Base-by-base conservation (phyloP, 2,888 invertebrate genomes). In the Oscheius sp. region DNA sequence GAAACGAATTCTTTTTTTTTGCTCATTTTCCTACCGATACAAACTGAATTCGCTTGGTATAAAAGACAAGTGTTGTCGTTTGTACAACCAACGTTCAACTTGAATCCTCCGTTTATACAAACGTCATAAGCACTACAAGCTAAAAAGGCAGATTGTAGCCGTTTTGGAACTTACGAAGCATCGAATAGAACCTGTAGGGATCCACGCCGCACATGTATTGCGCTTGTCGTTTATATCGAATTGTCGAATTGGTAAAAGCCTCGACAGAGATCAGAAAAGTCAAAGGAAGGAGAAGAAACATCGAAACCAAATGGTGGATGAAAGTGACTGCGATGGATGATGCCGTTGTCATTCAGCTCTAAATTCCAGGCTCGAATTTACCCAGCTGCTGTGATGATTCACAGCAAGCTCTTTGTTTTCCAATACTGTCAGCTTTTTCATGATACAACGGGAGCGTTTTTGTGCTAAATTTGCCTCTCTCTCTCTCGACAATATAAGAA, bases 31-130 rank as follows among this genome's bases (percentile, higher is more conserved):
- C 33, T 4, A 76, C 76, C 68, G 53, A 76, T 57, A 53, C 76
- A 76, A 15, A 64, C 71, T 17, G 73, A 57, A 37, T 73, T 64
- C 17, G 64, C 46, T 3, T 37, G 29, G 50, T 74, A 70, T 4
- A 72, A 66, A 4, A 71, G 71, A 33, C 76, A 76, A 20, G 71
- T 71, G 46, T 68, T 70, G 25, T 76, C 70, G 4, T 52, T 55
- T 15, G 64, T 45, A 42, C 79, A 79, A 2, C 79, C 79, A 10
- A 77, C 71, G 29, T 73, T 67, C 20, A 79, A 33, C 33, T 72
- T 74, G 70, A 79, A 76, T 17, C 79, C 79, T n/a, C 76, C 76
- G 46, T 75, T 79, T 2, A 71, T 37, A 50, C 79, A 79, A 2
- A 72, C 37, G 2, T 72, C 73, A 52, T 75, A 77, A 69, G 72